These are phyloP conservation scores for Acridotheres tristis DNA, from an alignment of 2,797 vertebrate genomes.

Conservation along the genomic window DNA sequence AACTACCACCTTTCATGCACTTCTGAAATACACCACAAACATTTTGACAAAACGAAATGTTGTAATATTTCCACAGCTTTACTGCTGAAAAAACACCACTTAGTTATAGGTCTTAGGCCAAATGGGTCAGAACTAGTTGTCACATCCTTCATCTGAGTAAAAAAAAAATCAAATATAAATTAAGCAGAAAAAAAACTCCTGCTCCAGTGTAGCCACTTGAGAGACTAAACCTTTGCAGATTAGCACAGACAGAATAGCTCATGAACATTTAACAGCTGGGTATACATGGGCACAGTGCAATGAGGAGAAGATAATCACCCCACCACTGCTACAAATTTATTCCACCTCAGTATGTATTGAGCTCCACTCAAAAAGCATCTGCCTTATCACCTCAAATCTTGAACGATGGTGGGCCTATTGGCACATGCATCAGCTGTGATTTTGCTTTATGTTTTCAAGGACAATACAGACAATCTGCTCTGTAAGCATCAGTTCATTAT, in stretches of 20 bases:
- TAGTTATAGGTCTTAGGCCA: background rate
- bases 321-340: background rate
- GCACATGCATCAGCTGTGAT: background rate
- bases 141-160: background rate
- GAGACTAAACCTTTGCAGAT: background rate
- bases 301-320: background rate
- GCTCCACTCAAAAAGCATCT: background rate
- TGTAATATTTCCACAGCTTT: background rate
- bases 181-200: background rate
- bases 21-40: background rate
- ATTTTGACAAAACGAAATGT: background rate
- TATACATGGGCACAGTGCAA: background rate
- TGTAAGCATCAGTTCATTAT: background rate
- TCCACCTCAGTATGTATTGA: background rate
- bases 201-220: background rate
- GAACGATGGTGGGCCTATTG: background rate
- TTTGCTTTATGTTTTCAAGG: background rate
- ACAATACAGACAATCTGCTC: background rate
- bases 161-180: background rate
- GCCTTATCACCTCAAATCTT: background rate
- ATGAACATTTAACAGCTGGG: background rate
- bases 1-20: background rate
- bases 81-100: rapidly evolving
- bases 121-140: background rate
- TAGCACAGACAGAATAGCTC: background rate